phyloP scores from a whole-genome alignment of 2,113 vertebrate genomes.

The Oncorhynchus masou region DNA sequence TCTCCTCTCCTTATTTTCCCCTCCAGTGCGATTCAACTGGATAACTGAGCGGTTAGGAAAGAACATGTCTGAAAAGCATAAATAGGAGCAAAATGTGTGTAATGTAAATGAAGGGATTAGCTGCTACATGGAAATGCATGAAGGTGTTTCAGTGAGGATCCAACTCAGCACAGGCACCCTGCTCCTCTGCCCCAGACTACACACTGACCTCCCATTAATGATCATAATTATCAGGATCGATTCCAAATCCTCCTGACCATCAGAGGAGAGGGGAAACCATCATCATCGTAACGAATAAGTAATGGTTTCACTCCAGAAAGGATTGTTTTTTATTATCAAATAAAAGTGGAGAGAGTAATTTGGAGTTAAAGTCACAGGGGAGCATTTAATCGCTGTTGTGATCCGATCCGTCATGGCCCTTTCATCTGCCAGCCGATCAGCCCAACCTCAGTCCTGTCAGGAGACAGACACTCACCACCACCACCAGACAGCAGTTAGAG shows the following conservation, averaged over 20 bases:
- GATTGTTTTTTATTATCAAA: conserved; percentile 44
- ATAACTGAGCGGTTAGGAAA: conserved; percentile 47
- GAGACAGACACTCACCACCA: conserved; percentile 22
- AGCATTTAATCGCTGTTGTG: conserved; percentile 25
- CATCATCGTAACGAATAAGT: conserved; percentile 37
- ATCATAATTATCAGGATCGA: conserved; percentile 49
- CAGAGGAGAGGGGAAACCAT: conserved; percentile 16
- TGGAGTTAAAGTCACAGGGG: conserved; percentile 36
- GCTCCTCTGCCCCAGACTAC: conserved; percentile 33
- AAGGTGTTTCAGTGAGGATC: conserved; percentile 59
- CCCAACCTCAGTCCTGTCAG: conserved; percentile 34
- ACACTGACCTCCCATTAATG: conserved; percentile 58
- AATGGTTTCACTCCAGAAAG: conserved; percentile 37
- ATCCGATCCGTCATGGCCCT: conserved; percentile 26
- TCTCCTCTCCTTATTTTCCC: conserved; percentile 54
- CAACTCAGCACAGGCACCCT: conserved; percentile 42
- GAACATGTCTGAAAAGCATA: conserved; percentile 53
- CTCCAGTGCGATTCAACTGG: conserved; percentile 60
- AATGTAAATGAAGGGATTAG: conserved; percentile 66
- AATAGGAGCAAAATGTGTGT: conserved; percentile 43
- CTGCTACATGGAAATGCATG: conserved; percentile 61
- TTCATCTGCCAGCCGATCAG: conserved; percentile 26
- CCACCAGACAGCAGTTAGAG: conserved; percentile 23
- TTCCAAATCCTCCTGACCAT: conserved; percentile 31
- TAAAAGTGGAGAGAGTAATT: conserved; percentile 43